These are phyloP conservation scores for Ladona fulva DNA, from an alignment of 1,140 invertebrate genomes.

Conservation along the genomic window DNA sequence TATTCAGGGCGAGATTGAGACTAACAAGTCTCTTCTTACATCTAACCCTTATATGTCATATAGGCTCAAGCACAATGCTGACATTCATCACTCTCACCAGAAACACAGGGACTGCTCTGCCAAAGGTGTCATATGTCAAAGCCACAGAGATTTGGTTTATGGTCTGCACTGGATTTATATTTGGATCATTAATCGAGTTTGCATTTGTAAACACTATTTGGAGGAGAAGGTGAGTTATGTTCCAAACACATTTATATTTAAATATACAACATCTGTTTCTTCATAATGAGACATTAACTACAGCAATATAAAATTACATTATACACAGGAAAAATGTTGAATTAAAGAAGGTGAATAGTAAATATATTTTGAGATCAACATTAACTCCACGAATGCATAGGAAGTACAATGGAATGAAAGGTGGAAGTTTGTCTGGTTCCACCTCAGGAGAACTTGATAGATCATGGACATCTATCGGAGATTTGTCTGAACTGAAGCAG, in stretches of 20 bases:
- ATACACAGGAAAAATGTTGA: conserved; percentile 61
- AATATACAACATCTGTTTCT: too few species aligned
- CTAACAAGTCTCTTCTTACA: too few species aligned
- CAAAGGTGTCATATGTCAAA: conserved; percentile 85
- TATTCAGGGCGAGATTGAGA: too few species aligned
- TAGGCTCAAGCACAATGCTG: conserved; percentile 73
- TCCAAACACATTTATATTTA: too few species aligned
- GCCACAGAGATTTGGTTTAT: conserved; percentile 83
- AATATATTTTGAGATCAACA: conserved; percentile 73
- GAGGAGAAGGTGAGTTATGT: conserved; percentile 56
- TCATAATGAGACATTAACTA: neutral
- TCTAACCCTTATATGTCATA: conserved; percentile 24
- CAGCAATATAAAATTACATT: conserved; percentile 22
- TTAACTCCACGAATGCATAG: conserved; percentile 62
- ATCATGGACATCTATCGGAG: neutral
- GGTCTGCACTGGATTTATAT: conserved; percentile 75
- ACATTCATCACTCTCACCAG: conserved; percentile 79
- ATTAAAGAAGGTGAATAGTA: conserved; percentile 71
- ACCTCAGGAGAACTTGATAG: neutral
- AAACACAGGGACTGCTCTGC: conserved; percentile 69
- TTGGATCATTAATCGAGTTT: conserved; percentile 77
- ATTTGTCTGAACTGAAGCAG: neutral
- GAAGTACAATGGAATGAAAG: conserved; percentile 31
- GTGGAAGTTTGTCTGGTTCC: neutral
- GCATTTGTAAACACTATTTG: conserved; percentile 86